Conservation (phyloP, 1,140 invertebrate species). For the Papilio glaucus region DNA sequence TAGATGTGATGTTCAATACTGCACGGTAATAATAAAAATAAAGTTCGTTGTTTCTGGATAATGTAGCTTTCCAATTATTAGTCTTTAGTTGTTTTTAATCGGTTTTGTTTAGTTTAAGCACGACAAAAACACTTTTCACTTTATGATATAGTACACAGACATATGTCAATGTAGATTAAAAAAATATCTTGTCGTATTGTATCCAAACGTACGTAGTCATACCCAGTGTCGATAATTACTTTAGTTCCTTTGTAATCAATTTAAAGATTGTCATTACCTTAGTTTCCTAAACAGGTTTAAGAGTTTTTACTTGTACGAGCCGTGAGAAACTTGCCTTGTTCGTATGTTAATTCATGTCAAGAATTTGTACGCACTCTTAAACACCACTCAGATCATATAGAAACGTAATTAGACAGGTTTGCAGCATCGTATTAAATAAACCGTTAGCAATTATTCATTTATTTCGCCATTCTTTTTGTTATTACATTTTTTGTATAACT, state of each 20-base stretch:
- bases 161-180: too few relatives aligned
- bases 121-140: too few relatives aligned
- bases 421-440: background rate
- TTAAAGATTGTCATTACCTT: background rate
- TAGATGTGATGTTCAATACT: too few relatives aligned
- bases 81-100: too few relatives aligned
- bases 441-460: background rate
- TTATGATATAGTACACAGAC: too few relatives aligned
- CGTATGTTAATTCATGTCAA: conserved; percentile 7
- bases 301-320: background rate
- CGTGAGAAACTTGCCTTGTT: conserved; percentile 4
- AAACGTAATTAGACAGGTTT: background rate
- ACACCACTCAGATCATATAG: background rate
- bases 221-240: background rate
- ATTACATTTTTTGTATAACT: background rate
- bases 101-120: too few relatives aligned
- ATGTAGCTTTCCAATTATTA: too few relatives aligned
- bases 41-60: too few relatives aligned
- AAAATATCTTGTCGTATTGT: too few relatives aligned
- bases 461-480: too few relatives aligned
- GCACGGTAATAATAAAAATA: too few relatives aligned
- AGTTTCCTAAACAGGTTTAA: background rate
- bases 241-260: background rate
- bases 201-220: too few relatives aligned
- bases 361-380: conserved; percentile 4